Evolutionary conservation across 1,140 invertebrate species (phyloP).

Genomic region (Himalopsyche phryganea): DNA sequence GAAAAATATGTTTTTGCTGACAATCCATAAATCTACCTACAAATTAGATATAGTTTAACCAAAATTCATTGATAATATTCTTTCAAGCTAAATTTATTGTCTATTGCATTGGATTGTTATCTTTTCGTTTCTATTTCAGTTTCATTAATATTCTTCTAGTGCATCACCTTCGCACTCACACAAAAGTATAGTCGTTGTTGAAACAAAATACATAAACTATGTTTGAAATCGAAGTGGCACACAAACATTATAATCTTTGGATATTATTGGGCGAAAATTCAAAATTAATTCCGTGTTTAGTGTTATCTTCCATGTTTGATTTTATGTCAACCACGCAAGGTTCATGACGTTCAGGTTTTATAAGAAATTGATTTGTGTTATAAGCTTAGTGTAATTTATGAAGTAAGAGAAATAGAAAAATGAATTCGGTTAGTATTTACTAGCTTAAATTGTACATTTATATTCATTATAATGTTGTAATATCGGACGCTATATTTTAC

Average conservation of each 20-base stretch:
- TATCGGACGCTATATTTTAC: not conserved
- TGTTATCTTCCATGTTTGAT: constrained; percentile 24
- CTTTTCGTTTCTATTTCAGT: not conserved
- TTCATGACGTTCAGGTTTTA: constrained; percentile 18
- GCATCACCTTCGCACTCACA: not conserved
- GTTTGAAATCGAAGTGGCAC: not conserved
- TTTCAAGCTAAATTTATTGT: not conserved
- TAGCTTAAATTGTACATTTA: not conserved
- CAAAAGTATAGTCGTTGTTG: not conserved
- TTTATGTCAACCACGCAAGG: constrained; percentile 25
- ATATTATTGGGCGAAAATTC: constrained; percentile 21
- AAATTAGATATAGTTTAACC: too few species aligned
- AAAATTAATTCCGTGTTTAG: constrained; percentile 22
- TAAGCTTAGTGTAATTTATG: constrained; percentile 5
- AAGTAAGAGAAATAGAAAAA: constrained; percentile 3
- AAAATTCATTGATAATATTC: too few species aligned
- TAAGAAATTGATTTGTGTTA: not conserved
- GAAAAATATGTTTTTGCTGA: too few species aligned
- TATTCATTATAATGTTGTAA: not conserved
- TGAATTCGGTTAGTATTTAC: constrained; percentile 18
- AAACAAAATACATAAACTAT: not conserved
- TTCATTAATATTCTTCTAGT: not conserved
- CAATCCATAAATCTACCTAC: too few species aligned
- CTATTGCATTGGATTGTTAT: constrained; percentile 2
- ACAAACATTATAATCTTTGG: constrained; percentile 8